phyloP scores from a whole-genome alignment of 2,888 invertebrate species.

The Tachina grossa region DNA sequence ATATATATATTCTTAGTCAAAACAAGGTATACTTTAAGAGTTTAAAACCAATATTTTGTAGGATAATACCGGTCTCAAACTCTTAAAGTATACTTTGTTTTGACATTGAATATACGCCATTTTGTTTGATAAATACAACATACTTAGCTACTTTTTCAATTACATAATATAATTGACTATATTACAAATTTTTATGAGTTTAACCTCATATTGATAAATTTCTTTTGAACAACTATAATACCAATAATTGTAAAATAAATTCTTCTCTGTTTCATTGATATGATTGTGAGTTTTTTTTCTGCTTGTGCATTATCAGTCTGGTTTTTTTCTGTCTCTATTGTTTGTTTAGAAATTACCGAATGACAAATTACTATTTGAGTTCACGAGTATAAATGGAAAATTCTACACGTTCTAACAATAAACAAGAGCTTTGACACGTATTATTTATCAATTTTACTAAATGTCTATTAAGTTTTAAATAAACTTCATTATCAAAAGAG shows the following conservation, averaged over 20 bases:
- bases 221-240: conserved; percentile 9
- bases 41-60: too few relatives aligned
- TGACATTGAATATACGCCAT: too few relatives aligned
- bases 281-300: not conserved
- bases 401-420: conserved; percentile 56
- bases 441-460: conserved; percentile 51
- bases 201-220: not conserved
- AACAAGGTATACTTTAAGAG: too few relatives aligned
- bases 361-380: conserved; percentile 59
- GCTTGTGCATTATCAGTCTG: conserved; percentile 26
- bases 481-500: conserved; percentile 9
- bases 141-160: too few relatives aligned
- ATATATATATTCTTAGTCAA: too few relatives aligned
- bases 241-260: conserved; percentile 12
- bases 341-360: conserved; percentile 56
- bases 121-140: too few relatives aligned
- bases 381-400: conserved; percentile 41
- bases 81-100: too few relatives aligned
- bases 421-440: conserved; percentile 61
- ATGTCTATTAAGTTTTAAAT: conserved; percentile 23
- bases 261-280: conserved; percentile 6
- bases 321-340: not conserved
- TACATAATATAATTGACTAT: too few relatives aligned
- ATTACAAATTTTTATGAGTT: not conserved
- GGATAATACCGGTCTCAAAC: too few relatives aligned